A percentile compares a stretch with the other conserved stretches of the same genome.
These are phyloP conservation scores for Machimus atricapillus DNA, from an alignment of 2,888 invertebrate genomes.

Conservation along the genomic window DNA sequence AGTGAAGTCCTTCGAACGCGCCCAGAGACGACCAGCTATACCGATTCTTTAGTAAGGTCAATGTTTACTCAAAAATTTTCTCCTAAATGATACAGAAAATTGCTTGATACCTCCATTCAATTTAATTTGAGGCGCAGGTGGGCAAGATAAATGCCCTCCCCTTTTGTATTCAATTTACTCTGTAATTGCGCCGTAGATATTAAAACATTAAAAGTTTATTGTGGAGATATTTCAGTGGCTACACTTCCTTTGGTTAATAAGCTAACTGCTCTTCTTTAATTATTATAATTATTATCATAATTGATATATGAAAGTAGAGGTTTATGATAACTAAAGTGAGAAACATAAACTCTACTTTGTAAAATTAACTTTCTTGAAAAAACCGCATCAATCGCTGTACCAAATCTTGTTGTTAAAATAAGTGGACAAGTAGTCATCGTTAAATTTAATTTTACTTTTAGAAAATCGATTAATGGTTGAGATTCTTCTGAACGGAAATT, in stretches of 20 bases:
- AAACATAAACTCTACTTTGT: no score
- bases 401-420: no score
- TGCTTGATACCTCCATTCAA: background rate
- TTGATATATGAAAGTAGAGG: no score
- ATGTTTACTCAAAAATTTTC: background rate
- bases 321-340: no score
- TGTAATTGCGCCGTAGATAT: background rate
- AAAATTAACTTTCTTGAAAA: no score
- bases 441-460: no score
- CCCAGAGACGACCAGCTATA: background rate
- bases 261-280: background rate
- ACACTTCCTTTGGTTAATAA: background rate
- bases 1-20: background rate
- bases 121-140: background rate
- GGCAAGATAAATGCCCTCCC: background rate
- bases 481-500: no score
- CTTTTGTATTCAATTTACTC: background rate
- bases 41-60: background rate
- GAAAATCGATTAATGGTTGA: no score
- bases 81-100: background rate
- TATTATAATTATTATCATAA: no score
- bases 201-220: background rate
- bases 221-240: background rate
- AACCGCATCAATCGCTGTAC: no score
- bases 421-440: no score